phyloP scores from a whole-genome alignment of 2,888 invertebrate genomes.

The Rhagophthalmus giganteus region DNA sequence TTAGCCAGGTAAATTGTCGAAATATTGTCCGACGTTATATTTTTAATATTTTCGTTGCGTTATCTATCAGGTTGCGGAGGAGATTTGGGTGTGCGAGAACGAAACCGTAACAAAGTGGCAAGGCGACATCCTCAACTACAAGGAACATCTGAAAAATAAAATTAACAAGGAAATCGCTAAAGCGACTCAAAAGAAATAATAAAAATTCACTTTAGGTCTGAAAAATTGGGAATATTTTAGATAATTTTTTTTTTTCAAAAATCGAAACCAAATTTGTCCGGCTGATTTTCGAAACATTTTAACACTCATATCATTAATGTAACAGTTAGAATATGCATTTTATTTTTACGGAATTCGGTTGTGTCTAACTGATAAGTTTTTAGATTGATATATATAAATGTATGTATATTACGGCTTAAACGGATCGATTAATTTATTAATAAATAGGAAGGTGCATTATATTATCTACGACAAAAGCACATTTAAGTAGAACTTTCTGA shows the following conservation, averaged over 20 bases:
- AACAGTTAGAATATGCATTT: no score
- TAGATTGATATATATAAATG: no score
- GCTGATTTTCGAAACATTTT: not conserved
- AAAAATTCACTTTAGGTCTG: constrained; percentile 20
- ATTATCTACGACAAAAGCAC: no score
- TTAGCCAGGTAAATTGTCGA: constrained; percentile 78
- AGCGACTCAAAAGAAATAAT: constrained; percentile 49
- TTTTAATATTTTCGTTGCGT: no score
- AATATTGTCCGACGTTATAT: not conserved
- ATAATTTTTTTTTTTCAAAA: constrained; percentile 15
- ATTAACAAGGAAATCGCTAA: constrained; percentile 72
- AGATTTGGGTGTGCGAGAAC: constrained; percentile 99
- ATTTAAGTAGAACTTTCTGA: no score
- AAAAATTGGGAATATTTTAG: constrained; percentile 14
- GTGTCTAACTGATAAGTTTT: no score
- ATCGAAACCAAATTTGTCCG: not conserved
- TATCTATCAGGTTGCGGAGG: constrained; percentile 93
- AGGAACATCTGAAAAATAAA: constrained; percentile 88
- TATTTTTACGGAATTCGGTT: no score
- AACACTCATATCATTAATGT: no score
- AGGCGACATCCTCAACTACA: constrained; percentile 94
- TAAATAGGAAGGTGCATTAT: no score
- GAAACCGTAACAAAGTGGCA: constrained; percentile 95
- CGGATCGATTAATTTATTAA: no score
- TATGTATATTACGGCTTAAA: no score